Evolutionary conservation across 2,888 invertebrate genomes (phyloP), one percentile per base, ranked within the genome.

Genomic region (Luperina nickerlii): DNA sequence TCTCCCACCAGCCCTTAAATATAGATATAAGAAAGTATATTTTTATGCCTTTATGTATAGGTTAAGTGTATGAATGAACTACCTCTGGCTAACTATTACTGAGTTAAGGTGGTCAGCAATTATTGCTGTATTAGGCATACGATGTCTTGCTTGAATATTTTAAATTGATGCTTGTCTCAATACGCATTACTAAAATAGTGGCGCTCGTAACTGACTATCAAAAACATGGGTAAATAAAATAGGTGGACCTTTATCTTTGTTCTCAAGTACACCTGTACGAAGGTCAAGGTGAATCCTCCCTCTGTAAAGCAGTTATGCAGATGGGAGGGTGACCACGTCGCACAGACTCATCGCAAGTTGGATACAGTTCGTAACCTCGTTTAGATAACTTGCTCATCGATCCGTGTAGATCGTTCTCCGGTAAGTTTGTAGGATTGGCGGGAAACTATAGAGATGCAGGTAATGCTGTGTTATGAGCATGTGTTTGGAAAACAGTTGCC

Each of bases 331-430:
- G 54, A 76, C 84, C 84, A 57, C 84, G 32, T 8, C 42, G 9
- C 57, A 60, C 57, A 78, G 74, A 60, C 81, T 82, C 79, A 83
- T 83, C 77, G 63, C 54, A 90, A 90, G 78, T 90, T 90, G 78
- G 83, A 88, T 81, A 83, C 65, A 82, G 80, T 89, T 81, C 42
- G 20, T 67, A 86, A 90, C 83, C 78, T 81, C 74, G 82, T 88
- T 89, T 70, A 69, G 75, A 77, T 83, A 79, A 88, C 73, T 88
- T 89, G 27, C 32, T 5, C 45, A 42, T 66, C n/a, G 38, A 68
- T 65, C 63, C 60, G 15, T 24, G 62, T 65, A 82, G 69, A 68
- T 79, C 32, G 48, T 8, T 76, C 45, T 42, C 51, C 54, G 11
- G 15, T 54, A 62, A 86, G 67, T 80, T 86, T 80, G n/a, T 13